A percentile compares a stretch with the other conserved stretches of the same genome.
phyloP scores from a whole-genome alignment of 2,888 invertebrate species.

The Myathropa florea region DNA sequence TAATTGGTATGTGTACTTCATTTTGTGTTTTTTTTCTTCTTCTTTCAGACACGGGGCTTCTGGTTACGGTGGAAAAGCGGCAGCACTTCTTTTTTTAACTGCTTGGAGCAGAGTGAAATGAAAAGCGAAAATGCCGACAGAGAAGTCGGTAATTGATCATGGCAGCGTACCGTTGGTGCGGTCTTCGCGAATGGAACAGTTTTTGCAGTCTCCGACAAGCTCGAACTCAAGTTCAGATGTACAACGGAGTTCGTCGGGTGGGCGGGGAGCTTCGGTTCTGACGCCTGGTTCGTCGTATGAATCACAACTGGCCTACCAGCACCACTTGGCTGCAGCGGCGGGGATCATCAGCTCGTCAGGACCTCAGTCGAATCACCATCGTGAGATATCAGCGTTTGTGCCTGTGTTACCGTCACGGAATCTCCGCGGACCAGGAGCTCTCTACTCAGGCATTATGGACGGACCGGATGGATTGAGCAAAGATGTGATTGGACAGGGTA shows the following conservation, averaged over 20 bases:
- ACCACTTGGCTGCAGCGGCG: conserved; percentile 82
- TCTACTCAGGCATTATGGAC: conserved; percentile 86
- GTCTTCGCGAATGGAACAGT: conserved; percentile 83
- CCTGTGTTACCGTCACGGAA: conserved; percentile 91
- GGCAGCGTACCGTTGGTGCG: conserved; percentile 78
- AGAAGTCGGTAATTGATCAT: conserved; percentile 75
- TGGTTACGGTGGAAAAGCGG: conserved; percentile 52
- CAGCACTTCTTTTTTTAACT: background rate
- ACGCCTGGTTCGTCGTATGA: conserved; percentile 82
- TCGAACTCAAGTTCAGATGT: conserved; percentile 70
- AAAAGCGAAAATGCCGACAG: conserved; percentile 77
- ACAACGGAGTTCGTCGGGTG: conserved; percentile 80
- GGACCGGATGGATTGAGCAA: conserved; percentile 84
- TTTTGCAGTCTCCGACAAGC: conserved; percentile 82
- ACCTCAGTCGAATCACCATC: conserved; percentile 82
- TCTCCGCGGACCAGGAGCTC: conserved; percentile 84
- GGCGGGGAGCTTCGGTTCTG: conserved; percentile 77
- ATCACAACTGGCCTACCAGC: conserved; percentile 86
- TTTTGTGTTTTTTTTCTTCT: conserved; percentile 15
- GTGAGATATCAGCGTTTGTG: conserved; percentile 92
- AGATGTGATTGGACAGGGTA: conserved; percentile 75
- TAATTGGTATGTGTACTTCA: conserved; percentile 62
- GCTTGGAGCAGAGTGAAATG: conserved; percentile 39
- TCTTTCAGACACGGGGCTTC: conserved; percentile 63
- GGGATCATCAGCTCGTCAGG: conserved; percentile 78